phyloP scores from a whole-genome alignment of 2,797 vertebrate genomes.

The Myotis pilosus region DNA sequence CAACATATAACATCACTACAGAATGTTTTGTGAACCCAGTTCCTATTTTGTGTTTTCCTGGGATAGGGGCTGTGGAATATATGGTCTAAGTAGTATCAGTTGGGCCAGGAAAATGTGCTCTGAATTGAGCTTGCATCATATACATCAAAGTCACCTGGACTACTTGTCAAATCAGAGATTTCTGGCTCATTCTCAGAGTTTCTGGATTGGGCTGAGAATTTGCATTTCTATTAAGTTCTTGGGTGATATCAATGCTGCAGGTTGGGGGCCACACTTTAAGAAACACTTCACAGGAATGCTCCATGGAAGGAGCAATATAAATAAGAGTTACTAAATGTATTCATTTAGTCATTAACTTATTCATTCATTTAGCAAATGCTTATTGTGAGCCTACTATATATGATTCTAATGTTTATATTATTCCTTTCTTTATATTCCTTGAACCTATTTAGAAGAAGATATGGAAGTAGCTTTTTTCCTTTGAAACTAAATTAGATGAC shows the following conservation, averaged over 20 bases:
- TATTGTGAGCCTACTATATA: neutral
- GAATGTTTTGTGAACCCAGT: neutral
- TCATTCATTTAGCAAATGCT: neutral
- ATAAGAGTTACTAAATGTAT: neutral
- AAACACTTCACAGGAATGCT: neutral
- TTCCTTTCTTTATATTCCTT: neutral
- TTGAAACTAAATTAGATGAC: neutral
- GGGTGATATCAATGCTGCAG: neutral
- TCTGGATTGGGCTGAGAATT: neutral
- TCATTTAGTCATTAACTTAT: neutral
- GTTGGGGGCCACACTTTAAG: neutral
- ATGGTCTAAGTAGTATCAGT: neutral
- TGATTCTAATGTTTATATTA: neutral
- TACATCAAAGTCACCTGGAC: neutral
- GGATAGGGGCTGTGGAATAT: rapidly evolving
- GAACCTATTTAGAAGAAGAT: neutral
- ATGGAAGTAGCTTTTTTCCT: neutral
- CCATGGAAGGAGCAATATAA: neutral
- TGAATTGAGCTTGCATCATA: neutral
- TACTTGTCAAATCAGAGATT: neutral
- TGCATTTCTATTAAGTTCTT: neutral
- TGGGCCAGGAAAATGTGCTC: neutral
- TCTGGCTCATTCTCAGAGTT: neutral
- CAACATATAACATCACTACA: neutral
- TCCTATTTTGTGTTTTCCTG: neutral